Base-by-base conservation (phyloP, 1,140 invertebrate genomes). In the Diplogasteroides magnus region DNA sequence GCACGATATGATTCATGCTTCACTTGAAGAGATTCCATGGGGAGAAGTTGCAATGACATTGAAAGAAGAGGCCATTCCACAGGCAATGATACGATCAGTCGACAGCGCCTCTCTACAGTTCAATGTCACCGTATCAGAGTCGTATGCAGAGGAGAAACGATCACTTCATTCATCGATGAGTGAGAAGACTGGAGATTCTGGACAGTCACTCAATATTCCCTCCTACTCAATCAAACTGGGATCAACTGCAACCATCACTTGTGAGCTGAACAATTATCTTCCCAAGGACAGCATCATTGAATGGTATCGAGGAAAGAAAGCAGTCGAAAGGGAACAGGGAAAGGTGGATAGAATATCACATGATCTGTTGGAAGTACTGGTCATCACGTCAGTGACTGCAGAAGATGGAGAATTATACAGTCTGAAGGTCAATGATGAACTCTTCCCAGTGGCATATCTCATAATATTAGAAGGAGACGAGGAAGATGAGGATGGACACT, bases 211-310 rank as follows among this genome's bases (percentile, higher is more conserved):
- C 31, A 74, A 77, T 48, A 73, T 82, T 65, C 79, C 79, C 31
- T 75, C 76, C n/a, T 80, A 80, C 61, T 75, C 81, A 13, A 80
- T 80, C 27, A 78, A 79, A 55, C 31, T 72, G 29, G 78, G 76
- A 26, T 82, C 80, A 13, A 81, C 80, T 14, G 79, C 79, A 0
- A 74, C 77, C 6, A 81, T 81, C 25, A 81, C 79, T 11, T 82
- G 80, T 63, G 79, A 81, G 68, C 59, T 81, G 26, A 82, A 81
- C 63, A 74, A 67, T 29, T 80, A 68, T 61, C 64, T 80, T 58
- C 63, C 67, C 13, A 58, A 63, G 29, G 55, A 72, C 23, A 48
- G 71, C 6, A 55, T 67, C 14, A 78, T 80, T 63, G 75, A 75
- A 15, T 78, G 77, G 77, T 76, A 58, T 27, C 68, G 67, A 64